Evolutionary conservation across 2,113 vertebrate genomes (phyloP), one percentile per base, ranked within the genome.

Genomic region (Urocitellus parryii): DNA sequence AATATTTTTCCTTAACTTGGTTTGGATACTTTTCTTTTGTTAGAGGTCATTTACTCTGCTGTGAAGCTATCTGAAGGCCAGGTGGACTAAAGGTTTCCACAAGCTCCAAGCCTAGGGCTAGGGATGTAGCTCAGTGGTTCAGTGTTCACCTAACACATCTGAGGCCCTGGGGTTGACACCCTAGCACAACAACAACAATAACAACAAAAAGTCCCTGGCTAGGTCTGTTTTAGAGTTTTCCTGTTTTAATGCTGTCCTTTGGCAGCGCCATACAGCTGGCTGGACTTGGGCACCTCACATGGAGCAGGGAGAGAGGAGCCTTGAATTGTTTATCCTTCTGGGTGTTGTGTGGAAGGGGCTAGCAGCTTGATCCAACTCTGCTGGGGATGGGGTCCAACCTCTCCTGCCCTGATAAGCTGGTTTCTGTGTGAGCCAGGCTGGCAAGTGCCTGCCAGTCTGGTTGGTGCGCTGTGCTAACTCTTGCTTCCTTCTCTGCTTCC

Each of bases 401-500:
- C 65, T 12, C 17, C 79, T 8, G 10, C 1, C 45, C 51, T 37
- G 2, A 14, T 32, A 4, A 17, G 61, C 12, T 0, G 24, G 78
- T 72, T 89, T 94, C 39, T 51, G 12, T 79, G 25, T 37, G 18
- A 27, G 12, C 39, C 39, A 63, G 63, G 39, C 90, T 70, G 78
- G 32, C 39, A 12, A 11, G 29, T 8, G 25, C 80, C 34, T 45
- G 27, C 79, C 37, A n/a, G 9, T 84, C 51, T 70, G 34, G 29
- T 39, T 77, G 37, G 29, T 34, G 4, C 68, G 65, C 7, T 4
- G 2, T 48, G 91, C 61, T 99, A 99, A 99, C 98, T 96, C 96
- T 94, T 98, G 93, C 97, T 97, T 99, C 98, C 99, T 98, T 98
- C 97, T 99, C 97, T 99, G 78, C 96, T 98, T 98, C 98, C 96